Evolutionary conservation across 37 sponge, comb jelly and placozoan species (phyloP).

Genomic region (Cladorhizidae sp.): DNA sequence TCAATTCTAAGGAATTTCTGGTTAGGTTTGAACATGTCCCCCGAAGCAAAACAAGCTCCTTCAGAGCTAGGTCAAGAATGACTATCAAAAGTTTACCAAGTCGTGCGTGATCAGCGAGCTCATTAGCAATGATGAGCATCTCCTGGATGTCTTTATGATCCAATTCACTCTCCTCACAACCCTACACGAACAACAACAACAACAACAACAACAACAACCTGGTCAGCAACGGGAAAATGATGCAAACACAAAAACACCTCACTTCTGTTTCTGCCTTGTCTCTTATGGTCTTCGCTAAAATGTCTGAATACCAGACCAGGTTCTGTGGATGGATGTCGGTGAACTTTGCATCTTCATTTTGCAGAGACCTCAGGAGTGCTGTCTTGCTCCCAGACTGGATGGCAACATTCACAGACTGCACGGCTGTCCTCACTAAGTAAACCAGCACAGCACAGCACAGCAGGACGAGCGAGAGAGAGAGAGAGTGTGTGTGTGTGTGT

Average conservation of each 20-base stretch:
- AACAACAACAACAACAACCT: no score
- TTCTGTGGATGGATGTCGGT: constrained; percentile 57
- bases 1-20: no score
- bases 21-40: no score
- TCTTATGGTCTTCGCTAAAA: constrained; percentile 57
- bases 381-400: constrained; percentile 45
- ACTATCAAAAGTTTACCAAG: no score
- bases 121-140: constrained; percentile 85
- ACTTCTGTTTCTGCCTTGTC: constrained; percentile 63
- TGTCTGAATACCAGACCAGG: constrained; percentile 81
- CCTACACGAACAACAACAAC: constrained; percentile 11
- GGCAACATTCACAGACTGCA: constrained; percentile 58
- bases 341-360: constrained; percentile 41
- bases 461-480: no score
- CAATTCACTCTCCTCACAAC: constrained; percentile 34
- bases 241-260: neutral
- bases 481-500: neutral
- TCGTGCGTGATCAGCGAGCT: constrained; percentile 80
- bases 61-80: no score
- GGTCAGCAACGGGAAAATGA: neutral
- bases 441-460: constrained; percentile 1
- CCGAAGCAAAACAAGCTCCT: no score
- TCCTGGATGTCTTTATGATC: constrained; percentile 81
- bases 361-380: constrained; percentile 43
- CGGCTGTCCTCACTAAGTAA: constrained; percentile 42